Percentiles rank a stretch among this genome's conserved stretches.
These are phyloP conservation scores for Lithophane socia DNA, from an alignment of 2,888 invertebrate genomes.

Conservation along the genomic window DNA sequence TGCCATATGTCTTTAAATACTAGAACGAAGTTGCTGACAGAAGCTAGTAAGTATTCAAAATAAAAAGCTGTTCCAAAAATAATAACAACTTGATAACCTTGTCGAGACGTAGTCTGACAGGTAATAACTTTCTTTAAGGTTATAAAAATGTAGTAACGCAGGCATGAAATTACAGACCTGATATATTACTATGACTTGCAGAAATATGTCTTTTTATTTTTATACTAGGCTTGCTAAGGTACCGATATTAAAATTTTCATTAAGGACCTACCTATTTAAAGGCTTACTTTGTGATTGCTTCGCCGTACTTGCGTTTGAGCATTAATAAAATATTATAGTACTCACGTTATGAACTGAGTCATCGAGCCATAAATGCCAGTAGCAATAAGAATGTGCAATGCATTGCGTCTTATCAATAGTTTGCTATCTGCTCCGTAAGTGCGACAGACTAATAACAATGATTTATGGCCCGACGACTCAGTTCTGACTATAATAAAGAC, in stretches of 20 bases:
- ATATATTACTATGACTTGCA: slow-evolving; percentile 37
- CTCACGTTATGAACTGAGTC: too few species aligned
- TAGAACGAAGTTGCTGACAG: too few species aligned
- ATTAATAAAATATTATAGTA: background rate
- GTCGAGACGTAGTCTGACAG: slow-evolving; percentile 24
- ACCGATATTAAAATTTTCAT: background rate
- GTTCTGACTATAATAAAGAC: background rate
- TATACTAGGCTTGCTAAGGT: background rate
- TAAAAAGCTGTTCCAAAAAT: slow-evolving; percentile 18
- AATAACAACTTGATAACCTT: slow-evolving; percentile 19
- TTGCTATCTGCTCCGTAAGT: too few species aligned
- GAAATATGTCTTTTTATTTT: slow-evolving; percentile 31
- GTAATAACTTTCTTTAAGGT: slow-evolving; percentile 35
- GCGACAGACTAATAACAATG: too few species aligned
- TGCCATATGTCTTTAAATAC: too few species aligned
- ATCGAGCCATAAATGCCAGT: too few species aligned
- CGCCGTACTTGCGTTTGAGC: background rate
- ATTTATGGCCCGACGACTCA: too few species aligned
- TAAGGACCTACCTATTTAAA: background rate
- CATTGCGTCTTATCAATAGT: too few species aligned
- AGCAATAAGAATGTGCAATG: too few species aligned
- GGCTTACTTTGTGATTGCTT: background rate
- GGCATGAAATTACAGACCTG: slow-evolving; percentile 52
- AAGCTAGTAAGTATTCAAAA: background rate
- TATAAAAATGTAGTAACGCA: slow-evolving; percentile 17